Conservation (phyloP, 2,797 vertebrate species). For the Vipera latastei region DNA sequence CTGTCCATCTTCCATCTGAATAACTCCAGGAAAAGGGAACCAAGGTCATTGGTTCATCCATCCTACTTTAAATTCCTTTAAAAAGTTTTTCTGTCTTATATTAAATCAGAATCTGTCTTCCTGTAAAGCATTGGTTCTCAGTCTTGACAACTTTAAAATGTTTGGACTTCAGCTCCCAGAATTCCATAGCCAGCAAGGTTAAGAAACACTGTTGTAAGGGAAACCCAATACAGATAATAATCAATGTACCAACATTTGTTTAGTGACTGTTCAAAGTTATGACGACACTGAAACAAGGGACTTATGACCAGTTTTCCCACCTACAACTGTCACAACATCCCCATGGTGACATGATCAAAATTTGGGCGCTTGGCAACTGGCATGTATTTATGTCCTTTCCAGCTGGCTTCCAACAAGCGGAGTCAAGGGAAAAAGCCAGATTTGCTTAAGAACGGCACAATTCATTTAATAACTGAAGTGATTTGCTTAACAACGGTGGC, state of each 20-base stretch:
- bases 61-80: background rate
- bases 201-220: background rate
- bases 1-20: background rate
- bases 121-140: background rate
- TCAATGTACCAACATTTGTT: background rate
- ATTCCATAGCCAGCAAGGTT: background rate
- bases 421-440: background rate
- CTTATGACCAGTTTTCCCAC: background rate
- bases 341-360: background rate
- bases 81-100: background rate
- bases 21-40: background rate
- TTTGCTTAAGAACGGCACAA: background rate
- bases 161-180: background rate
- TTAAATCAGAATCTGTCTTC: background rate
- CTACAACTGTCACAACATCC: background rate
- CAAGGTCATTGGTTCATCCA: background rate
- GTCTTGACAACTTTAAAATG: background rate
- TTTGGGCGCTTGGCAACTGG: background rate
- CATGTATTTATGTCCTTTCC: background rate
- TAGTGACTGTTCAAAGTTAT: background rate
- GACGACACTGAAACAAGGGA: background rate
- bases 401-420: background rate
- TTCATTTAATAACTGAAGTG: background rate
- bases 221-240: background rate
- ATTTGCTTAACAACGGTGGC: background rate